Percentiles rank a stretch among this genome's conserved stretches.
phyloP scores from a whole-genome alignment of 1,140 invertebrate species.

The Calosoma granatense region DNA sequence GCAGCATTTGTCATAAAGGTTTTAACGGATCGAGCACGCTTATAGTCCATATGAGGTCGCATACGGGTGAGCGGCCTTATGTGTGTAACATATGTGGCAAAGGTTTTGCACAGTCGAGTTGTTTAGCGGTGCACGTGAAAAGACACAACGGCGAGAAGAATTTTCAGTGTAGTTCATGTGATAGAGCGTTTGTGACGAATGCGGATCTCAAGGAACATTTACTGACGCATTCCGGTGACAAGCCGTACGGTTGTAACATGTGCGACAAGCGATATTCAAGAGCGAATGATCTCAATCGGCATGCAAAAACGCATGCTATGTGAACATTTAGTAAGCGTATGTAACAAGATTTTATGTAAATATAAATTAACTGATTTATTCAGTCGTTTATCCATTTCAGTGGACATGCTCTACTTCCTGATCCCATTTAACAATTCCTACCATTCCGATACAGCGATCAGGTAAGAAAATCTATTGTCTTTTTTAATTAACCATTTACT shows the following conservation, averaged over 20 bases:
- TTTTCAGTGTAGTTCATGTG: slow-evolving; percentile 34
- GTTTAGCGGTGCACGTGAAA: slow-evolving; percentile 29
- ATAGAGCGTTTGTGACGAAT: slow-evolving; percentile 34
- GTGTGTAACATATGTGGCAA: slow-evolving; percentile 26
- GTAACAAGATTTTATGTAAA: no score
- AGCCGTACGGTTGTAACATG: slow-evolving; percentile 20
- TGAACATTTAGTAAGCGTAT: no score
- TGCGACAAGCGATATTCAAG: slow-evolving; percentile 20
- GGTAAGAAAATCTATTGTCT: no score
- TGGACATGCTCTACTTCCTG: no score
- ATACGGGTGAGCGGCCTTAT: slow-evolving; percentile 30
- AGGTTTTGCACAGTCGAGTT: slow-evolving; percentile 30
- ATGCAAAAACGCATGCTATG: slow-evolving; percentile 17
- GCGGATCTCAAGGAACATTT: slow-evolving; percentile 29
- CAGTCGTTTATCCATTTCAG: no score
- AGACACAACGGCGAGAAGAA: slow-evolving; percentile 27
- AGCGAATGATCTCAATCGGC: slow-evolving; percentile 20
- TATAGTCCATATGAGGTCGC: slow-evolving; percentile 25
- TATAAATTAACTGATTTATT: no score
- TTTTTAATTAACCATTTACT: no score
- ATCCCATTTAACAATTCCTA: no score
- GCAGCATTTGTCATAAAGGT: slow-evolving; percentile 35
- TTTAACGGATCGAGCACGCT: slow-evolving; percentile 32
- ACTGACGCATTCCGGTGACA: slow-evolving; percentile 18
- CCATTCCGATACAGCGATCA: no score